Evolutionary conservation across 2,113 vertebrate species (phyloP), one percentile per base, ranked within the genome.

Genomic region (Nycticorax nycticorax): DNA sequence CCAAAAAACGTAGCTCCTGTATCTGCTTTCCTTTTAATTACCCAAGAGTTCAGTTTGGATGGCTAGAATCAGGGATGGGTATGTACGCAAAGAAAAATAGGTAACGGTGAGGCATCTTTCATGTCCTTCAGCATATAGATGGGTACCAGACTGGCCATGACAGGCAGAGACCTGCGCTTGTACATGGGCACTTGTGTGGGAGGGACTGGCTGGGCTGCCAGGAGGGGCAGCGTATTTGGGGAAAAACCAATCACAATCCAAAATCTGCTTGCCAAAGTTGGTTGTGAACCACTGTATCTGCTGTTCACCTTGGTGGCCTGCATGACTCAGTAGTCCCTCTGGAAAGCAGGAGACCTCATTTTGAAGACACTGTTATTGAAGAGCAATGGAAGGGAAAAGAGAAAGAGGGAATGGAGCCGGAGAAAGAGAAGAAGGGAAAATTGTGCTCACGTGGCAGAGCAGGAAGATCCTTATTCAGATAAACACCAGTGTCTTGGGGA

Each of bases 251-350:
- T 19, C 28, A 3, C 28, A 47, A 8, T 16, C 53, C 59, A 53
- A 53, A 74, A 12, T 21, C 64, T 71, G 21, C 26, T 69, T 57
- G 77, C 57, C 43, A 73, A 6, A 27, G 30, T 8, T 57, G 45
- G 2, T 11, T 60, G 76, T 19, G 30, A 45, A 43, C 30, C 30
- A 4, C 28, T 30, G 14, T 12, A 7, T 39, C 35, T 64, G 32
- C 68, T 0, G 0, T 62, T 76, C 64, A 17, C 14, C 20, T 59
- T 0, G 0, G 52, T 63, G 60, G 41, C 15, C 77, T 81, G n/a
- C 32, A 22, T 20, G 56, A 63, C 53, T 66, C 45, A 27, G 37
- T 3, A 24, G 39, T 62, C 8, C 5, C 18, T 66, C n/a, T 89
- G 28, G 43, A 94, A 71, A 82, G 30, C 57, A 68, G 64, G 48